Percentiles rank a stretch among this genome's conserved stretches.
Conservation (phyloP, 2,888 invertebrate genomes). For the Fabriciana adippe region DNA sequence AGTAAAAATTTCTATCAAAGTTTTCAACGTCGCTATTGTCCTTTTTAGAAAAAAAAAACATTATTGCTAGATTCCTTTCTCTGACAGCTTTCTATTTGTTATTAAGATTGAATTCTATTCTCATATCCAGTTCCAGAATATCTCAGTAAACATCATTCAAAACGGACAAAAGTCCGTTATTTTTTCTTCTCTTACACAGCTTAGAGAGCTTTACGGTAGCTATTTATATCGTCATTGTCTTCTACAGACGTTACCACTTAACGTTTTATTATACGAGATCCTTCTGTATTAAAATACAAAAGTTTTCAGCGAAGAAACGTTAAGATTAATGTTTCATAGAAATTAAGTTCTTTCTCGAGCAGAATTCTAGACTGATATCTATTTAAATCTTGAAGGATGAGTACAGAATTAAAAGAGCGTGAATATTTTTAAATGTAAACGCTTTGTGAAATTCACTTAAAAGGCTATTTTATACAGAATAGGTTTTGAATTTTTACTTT, state of each 20-base stretch:
- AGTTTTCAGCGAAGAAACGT: slow-evolving; percentile 27
- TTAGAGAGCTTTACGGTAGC: slow-evolving; percentile 27
- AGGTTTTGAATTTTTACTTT: neutral
- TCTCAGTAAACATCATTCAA: slow-evolving; percentile 24
- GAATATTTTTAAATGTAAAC: slow-evolving; percentile 17
- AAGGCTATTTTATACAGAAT: slow-evolving; percentile 7
- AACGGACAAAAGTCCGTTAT: slow-evolving; percentile 27
- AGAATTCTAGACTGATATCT: slow-evolving; percentile 23
- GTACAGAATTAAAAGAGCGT: slow-evolving; percentile 15
- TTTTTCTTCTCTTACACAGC: slow-evolving; percentile 24
- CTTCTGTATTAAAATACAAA: slow-evolving; percentile 33
- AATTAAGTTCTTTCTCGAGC: slow-evolving; percentile 26
- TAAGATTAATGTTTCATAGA: slow-evolving; percentile 30
- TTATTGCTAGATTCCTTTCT: slow-evolving; percentile 17
- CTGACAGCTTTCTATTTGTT: slow-evolving; percentile 18
- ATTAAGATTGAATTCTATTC: slow-evolving; percentile 22
- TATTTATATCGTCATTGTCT: slow-evolving; percentile 37
- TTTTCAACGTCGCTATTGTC: slow-evolving; percentile 10
- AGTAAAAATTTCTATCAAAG: slow-evolving; percentile 9
- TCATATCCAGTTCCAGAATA: slow-evolving; percentile 16
- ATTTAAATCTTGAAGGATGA: slow-evolving; percentile 25
- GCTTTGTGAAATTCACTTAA: neutral
- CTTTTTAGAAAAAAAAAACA: slow-evolving; percentile 10
- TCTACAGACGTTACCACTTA: slow-evolving; percentile 33
- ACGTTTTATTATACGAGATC: slow-evolving; percentile 27